These are phyloP conservation scores for Nannoperca obscura DNA, from an alignment of 2,797 vertebrate species.

Conservation along the genomic window DNA sequence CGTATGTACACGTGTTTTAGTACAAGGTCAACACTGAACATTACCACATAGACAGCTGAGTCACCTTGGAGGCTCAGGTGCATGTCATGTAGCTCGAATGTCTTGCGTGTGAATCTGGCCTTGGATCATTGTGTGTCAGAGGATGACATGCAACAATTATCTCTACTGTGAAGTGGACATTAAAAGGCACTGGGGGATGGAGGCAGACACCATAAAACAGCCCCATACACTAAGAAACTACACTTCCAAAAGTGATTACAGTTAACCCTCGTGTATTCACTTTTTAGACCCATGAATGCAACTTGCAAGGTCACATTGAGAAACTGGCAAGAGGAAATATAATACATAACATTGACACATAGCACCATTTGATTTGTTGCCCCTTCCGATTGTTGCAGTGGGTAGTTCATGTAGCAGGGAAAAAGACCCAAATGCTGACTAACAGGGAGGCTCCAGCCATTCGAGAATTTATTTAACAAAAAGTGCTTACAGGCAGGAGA, in stretches of 20 bases:
- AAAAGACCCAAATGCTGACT: too few relatives aligned
- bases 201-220: background rate
- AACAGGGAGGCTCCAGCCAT: too few relatives aligned
- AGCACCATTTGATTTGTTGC: too few relatives aligned
- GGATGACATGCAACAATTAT: background rate
- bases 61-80: constrained; percentile 39
- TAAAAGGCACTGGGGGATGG: background rate
- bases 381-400: too few relatives aligned
- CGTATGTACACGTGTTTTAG: constrained; percentile 14
- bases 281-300: too few relatives aligned
- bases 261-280: too few relatives aligned
- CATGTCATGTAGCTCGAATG: constrained; percentile 30
- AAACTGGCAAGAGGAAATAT: too few relatives aligned
- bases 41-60: constrained; percentile 13
- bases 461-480: too few relatives aligned
- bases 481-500: too few relatives aligned
- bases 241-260: background rate
- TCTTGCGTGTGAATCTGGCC: constrained; percentile 22
- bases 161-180: constrained; percentile 9
- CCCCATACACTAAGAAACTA: background rate
- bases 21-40: constrained; percentile 18
- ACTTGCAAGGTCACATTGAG: too few relatives aligned
- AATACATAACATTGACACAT: too few relatives aligned
- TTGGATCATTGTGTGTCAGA: constrained; percentile 11
- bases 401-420: too few relatives aligned